phyloP scores from a whole-genome alignment of 2,113 vertebrate genomes.

The Oenanthe melanoleuca region DNA sequence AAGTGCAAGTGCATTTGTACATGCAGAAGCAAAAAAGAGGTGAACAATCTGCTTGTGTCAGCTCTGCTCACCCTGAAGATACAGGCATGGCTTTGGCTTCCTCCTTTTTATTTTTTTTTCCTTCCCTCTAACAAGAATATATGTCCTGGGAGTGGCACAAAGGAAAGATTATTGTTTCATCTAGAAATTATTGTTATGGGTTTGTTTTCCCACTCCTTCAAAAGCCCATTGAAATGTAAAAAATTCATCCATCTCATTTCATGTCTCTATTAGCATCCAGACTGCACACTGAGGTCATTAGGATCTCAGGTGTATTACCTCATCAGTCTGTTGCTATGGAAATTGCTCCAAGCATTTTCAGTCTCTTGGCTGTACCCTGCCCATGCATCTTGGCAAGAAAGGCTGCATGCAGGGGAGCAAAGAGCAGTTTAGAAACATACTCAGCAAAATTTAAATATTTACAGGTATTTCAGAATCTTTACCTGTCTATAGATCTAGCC shows the following conservation, averaged over 20 bases:
- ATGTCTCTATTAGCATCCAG: slow-evolving; percentile 22
- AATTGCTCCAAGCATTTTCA: slow-evolving; percentile 27
- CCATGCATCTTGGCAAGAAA: not conserved
- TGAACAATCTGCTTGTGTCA: slow-evolving; percentile 8
- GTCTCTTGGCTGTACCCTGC: not conserved
- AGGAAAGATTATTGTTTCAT: not conserved
- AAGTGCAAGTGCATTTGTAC: not conserved
- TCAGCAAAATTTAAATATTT: not conserved
- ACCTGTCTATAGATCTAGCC: not conserved
- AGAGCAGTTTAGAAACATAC: not conserved
- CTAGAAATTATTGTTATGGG: not conserved
- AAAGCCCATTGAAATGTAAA: not conserved
- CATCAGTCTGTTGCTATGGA: slow-evolving; percentile 60
- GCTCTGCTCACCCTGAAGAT: not conserved
- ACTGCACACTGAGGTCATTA: slow-evolving; percentile 1
- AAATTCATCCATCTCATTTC: not conserved
- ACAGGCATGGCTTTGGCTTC: not conserved
- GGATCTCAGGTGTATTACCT: slow-evolving; percentile 56
- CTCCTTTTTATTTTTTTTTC: not conserved
- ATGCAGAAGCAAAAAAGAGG: not conserved
- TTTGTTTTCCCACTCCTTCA: not conserved
- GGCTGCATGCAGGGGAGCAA: not conserved
- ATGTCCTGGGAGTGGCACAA: not conserved
- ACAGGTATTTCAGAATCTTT: not conserved
- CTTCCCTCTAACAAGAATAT: not conserved